phyloP scores from a whole-genome alignment of 2,113 vertebrate genomes.

The Pteropus alecto region DNA sequence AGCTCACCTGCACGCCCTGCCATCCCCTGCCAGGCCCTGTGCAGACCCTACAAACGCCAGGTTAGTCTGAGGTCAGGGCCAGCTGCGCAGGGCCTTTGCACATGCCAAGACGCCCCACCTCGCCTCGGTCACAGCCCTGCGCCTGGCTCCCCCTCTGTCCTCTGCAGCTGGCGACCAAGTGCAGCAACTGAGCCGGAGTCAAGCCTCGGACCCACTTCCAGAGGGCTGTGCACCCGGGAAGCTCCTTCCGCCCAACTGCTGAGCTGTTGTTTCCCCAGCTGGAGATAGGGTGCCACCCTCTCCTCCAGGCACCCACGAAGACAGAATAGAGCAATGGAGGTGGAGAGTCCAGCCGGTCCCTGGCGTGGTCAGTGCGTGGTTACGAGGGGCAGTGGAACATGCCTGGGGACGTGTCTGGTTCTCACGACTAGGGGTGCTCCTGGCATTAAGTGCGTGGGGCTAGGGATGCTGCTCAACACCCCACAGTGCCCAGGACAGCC shows the following conservation, averaged over 20 bases:
- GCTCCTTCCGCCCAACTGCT: neutral
- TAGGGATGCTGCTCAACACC: neutral
- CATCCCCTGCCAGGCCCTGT: neutral
- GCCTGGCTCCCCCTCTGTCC: neutral
- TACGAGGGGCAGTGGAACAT: accelerated
- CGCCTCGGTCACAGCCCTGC: accelerated
- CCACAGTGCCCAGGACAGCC: accelerated
- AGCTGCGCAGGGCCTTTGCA: accelerated
- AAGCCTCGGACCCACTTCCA: neutral
- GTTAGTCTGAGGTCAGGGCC: neutral
- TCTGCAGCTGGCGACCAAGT: neutral
- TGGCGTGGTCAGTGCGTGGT: neutral
- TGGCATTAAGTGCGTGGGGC: accelerated
- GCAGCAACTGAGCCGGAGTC: neutral
- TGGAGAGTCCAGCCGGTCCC: neutral
- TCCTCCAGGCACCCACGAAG: neutral
- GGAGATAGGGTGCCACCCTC: too few species aligned
- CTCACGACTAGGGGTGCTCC: neutral
- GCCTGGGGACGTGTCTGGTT: too few species aligned
- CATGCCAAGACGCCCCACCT: accelerated
- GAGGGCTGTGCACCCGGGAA: accelerated
- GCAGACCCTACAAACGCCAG: slow-evolving; percentile 33
- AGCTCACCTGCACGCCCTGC: slow-evolving; percentile 57
- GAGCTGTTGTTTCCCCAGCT: neutral
- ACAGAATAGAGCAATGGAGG: too few species aligned